These are phyloP conservation scores for Ceramica pisi DNA, from an alignment of 2,888 invertebrate species.

Conservation along the genomic window DNA sequence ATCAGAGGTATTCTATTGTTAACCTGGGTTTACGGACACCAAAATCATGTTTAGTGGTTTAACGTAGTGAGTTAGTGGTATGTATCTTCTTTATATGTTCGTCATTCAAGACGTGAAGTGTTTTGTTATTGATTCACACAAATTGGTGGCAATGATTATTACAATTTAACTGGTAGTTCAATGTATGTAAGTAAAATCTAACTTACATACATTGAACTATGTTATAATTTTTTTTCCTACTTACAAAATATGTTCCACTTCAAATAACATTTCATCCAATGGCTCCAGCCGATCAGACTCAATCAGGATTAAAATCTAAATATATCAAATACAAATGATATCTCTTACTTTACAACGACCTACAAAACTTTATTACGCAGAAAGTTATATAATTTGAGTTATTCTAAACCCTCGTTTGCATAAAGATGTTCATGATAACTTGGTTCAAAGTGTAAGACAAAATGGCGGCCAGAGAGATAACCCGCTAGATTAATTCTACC, in stretches of 20 bases:
- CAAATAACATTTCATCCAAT: background rate
- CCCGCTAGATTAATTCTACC: constrained; percentile 37
- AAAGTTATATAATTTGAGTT: constrained; percentile 38
- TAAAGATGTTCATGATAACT: constrained; percentile 53
- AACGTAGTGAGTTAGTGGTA: background rate
- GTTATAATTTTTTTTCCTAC: background rate
- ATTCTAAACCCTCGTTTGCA: constrained; percentile 42
- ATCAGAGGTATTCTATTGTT: constrained; percentile 14
- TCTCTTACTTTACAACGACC: constrained; percentile 5
- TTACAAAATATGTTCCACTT: background rate
- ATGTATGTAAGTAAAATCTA: no score
- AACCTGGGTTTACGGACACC: background rate
- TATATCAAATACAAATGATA: constrained; percentile 14
- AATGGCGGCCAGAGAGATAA: constrained; percentile 34
- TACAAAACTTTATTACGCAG: constrained; percentile 30
- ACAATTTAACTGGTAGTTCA: background rate
- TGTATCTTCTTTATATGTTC: background rate
- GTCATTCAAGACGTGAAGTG: background rate
- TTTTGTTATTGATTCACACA: background rate
- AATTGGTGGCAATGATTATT: background rate
- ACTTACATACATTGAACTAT: no score
- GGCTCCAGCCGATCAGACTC: background rate
- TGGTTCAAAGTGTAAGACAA: constrained; percentile 38
- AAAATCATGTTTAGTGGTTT: background rate
- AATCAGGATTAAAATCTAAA: background rate